Evolutionary conservation across 2,113 vertebrate genomes (phyloP).

Genomic region (Poeciliopsis prolifica): DNA sequence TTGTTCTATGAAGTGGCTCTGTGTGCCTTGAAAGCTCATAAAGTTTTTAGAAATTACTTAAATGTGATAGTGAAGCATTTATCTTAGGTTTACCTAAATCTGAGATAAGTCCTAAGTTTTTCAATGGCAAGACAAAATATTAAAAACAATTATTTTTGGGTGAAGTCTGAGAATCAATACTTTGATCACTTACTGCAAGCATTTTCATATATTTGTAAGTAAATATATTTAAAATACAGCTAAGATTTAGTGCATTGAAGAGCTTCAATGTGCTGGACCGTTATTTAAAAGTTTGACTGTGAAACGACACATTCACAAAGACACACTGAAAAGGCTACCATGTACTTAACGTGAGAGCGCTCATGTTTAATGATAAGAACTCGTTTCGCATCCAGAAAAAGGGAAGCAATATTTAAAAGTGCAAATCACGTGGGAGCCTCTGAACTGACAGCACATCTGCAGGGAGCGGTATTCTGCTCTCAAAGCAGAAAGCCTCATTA

Average conservation of each 20-base stretch:
- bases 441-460: slow-evolving; percentile 32
- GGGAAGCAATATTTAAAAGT: slow-evolving; percentile 49
- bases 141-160: not conserved
- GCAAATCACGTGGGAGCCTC: slow-evolving; percentile 24
- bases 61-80: too few species aligned
- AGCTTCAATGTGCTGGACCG: not conserved
- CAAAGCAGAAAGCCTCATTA: slow-evolving; percentile 44
- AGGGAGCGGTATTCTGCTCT: slow-evolving; percentile 45
- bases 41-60: too few species aligned
- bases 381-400: not conserved
- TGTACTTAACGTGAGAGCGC: not conserved
- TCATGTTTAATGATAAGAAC: slow-evolving; percentile 19
- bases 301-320: not conserved
- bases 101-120: too few species aligned
- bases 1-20: too few species aligned
- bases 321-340: not conserved
- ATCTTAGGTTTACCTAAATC: too few species aligned
- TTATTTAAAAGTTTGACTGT: not conserved
- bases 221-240: not conserved
- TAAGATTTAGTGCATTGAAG: not conserved
- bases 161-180: not conserved
- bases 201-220: not conserved
- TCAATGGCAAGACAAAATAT: not conserved
- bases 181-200: not conserved
- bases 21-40: too few species aligned